Evolutionary conservation across 2,888 invertebrate genomes (phyloP).

Genomic region (Dilophus febrilis): DNA sequence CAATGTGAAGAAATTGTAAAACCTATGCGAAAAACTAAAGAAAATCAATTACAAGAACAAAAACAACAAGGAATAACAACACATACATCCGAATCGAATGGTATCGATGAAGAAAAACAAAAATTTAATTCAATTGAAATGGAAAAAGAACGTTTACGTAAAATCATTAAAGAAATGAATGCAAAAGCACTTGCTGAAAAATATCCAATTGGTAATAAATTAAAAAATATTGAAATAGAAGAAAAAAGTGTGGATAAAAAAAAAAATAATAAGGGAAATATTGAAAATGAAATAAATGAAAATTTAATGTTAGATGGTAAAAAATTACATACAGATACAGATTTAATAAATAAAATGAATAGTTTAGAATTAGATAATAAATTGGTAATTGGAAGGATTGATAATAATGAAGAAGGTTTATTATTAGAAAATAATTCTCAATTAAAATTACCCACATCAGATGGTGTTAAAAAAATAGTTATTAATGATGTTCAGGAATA

Average conservation of each 20-base stretch:
- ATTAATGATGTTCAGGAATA: neutral
- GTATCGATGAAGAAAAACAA: neutral
- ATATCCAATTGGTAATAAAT: constrained; percentile 9
- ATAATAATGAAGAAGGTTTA: no score
- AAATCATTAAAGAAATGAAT: constrained; percentile 14
- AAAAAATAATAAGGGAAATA: neutral
- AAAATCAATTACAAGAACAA: neutral
- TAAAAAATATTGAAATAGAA: constrained; percentile 1
- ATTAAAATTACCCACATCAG: no score
- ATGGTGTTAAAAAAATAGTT: no score
- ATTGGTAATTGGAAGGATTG: no score
- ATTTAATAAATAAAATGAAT: no score
- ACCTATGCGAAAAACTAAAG: constrained; percentile 15
- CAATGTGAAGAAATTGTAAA: constrained; percentile 26
- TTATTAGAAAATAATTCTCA: no score
- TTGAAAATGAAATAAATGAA: no score
- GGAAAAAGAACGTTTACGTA: constrained; percentile 14
- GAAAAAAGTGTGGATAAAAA: constrained; percentile 8
- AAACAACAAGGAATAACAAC: neutral
- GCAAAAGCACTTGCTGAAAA: constrained; percentile 14
- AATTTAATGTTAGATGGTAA: no score
- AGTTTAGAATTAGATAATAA: no score
- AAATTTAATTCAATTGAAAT: constrained; percentile 10
- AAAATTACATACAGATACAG: no score
- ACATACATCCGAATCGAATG: neutral